Conservation (phyloP, 1,140 invertebrate genomes). For the Cyclargus thomasi region DNA sequence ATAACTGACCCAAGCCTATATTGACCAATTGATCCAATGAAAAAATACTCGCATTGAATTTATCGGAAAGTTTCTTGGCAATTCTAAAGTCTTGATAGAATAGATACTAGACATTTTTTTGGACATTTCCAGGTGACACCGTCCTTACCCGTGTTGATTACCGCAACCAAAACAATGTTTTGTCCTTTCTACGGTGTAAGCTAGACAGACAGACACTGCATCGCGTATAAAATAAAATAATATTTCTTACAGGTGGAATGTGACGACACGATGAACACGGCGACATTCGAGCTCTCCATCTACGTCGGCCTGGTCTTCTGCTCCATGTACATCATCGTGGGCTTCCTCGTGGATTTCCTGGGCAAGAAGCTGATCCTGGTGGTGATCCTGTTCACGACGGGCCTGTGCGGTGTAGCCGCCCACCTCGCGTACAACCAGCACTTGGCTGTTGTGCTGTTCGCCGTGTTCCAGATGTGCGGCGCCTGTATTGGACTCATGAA, state of each 20-base stretch:
- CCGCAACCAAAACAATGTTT: no score
- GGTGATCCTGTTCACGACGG: conserved; percentile 41
- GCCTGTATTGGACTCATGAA: conserved; percentile 68
- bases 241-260: conserved; percentile 37
- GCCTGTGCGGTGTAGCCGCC: conserved; percentile 46
- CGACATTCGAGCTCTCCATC: conserved; percentile 61
- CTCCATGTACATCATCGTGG: conserved; percentile 65
- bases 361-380: conserved; percentile 64
- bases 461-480: conserved; percentile 64
- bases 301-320: conserved; percentile 65
- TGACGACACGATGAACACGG: conserved; percentile 57
- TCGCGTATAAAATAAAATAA: neutral
- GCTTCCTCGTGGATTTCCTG: conserved; percentile 59
- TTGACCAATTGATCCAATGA: no score
- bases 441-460: conserved; percentile 55
- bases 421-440: conserved; percentile 44
- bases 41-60: no score
- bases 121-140: no score
- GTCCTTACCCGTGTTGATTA: no score
- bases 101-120: no score
- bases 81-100: no score
- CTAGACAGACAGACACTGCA: no score
- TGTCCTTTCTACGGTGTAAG: neutral
- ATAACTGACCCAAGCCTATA: no score
- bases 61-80: no score